phyloP scores from a whole-genome alignment of 2,797 vertebrate genomes.

The Liparis tanakae region DNA sequence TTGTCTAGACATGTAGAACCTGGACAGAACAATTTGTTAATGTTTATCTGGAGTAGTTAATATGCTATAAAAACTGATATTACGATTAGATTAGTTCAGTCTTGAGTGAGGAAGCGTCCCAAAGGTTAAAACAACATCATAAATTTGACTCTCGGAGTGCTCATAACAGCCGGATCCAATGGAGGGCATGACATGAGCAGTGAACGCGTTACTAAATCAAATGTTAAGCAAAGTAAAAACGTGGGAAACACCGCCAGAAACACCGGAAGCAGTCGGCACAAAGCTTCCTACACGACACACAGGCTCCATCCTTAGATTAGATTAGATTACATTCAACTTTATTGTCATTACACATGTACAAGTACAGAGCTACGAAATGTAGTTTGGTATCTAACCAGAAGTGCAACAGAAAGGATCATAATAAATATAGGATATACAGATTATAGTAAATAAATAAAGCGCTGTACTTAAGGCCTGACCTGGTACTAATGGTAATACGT shows the following conservation, averaged over 20 bases:
- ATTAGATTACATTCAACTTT: too few species aligned
- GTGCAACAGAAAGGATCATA: too few species aligned
- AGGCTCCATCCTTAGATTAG: background rate
- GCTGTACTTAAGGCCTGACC: too few species aligned
- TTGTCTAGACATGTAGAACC: background rate
- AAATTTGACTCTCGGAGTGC: background rate
- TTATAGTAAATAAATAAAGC: too few species aligned
- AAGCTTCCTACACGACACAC: background rate
- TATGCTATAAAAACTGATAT: background rate
- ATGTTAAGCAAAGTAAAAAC: background rate
- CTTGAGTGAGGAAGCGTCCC: background rate
- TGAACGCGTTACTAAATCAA: background rate
- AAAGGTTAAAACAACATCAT: background rate
- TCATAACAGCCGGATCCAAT: conserved; percentile 9
- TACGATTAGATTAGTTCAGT: background rate
- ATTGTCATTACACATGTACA: too few species aligned
- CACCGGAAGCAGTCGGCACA: background rate
- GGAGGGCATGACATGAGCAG: background rate
- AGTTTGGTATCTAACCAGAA: too few species aligned
- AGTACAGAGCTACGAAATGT: too few species aligned
- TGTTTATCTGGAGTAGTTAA: background rate
- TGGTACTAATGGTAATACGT: too few species aligned
- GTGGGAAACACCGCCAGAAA: background rate
- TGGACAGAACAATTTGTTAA: background rate
- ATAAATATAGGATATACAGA: too few species aligned